Evolutionary conservation across 2,888 invertebrate genomes (phyloP).

Genomic region (Tachina fera): DNA sequence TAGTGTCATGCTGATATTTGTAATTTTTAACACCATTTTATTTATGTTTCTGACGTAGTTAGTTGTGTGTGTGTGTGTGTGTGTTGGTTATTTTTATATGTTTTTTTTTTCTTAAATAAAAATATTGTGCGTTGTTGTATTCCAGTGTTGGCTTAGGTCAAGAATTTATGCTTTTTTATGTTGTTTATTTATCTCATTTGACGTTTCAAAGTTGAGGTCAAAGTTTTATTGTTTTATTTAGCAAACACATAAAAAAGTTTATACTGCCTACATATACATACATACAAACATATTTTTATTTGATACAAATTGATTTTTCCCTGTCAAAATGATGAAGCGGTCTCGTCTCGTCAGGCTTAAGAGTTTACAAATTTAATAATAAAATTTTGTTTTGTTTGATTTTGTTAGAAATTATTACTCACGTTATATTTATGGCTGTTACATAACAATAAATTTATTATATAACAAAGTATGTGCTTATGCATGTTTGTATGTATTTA

Average conservation of each 20-base stretch:
- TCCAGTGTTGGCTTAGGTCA: slow-evolving; percentile 80
- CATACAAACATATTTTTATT: neutral
- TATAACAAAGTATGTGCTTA: too few species aligned
- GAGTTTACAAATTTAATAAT: neutral
- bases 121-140: slow-evolving; percentile 44
- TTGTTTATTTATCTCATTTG: slow-evolving; percentile 78
- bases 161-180: slow-evolving; percentile 74
- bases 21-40: slow-evolving; percentile 78
- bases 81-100: slow-evolving; percentile 72
- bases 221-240: slow-evolving; percentile 73
- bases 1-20: slow-evolving; percentile 81
- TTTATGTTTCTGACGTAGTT: slow-evolving; percentile 66
- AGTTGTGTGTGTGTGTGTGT: too few species aligned
- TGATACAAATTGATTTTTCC: slow-evolving; percentile 64
- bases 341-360: neutral
- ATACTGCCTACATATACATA: neutral
- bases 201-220: slow-evolving; percentile 82
- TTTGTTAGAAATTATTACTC: too few species aligned
- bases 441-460: too few species aligned
- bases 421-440: too few species aligned
- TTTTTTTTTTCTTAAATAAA: slow-evolving; percentile 39
- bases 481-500: too few species aligned
- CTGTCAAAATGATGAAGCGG: slow-evolving; percentile 60
- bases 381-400: neutral
- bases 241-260: slow-evolving; percentile 2